Evolutionary conservation across 2,888 invertebrate genomes (phyloP).

Genomic region (Proisotoma minuta): DNA sequence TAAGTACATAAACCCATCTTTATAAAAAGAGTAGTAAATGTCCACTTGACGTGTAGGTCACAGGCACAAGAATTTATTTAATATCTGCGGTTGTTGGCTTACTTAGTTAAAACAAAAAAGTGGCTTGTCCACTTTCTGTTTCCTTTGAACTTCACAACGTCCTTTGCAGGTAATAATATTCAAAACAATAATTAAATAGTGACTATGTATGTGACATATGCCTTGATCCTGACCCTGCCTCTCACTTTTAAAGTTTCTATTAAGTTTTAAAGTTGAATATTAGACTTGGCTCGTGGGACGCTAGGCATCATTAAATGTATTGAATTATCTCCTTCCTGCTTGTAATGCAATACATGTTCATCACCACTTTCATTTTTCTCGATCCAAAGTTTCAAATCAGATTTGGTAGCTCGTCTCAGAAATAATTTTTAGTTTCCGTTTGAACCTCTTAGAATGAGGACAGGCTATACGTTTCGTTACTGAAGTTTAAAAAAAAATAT

Average conservation of each 20-base stretch:
- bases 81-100: not conserved
- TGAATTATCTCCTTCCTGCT: not conserved
- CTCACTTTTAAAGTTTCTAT: not conserved
- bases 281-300: too few relatives aligned
- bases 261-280: too few relatives aligned
- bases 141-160: not conserved
- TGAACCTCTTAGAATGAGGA: not conserved
- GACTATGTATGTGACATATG: too few relatives aligned
- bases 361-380: not conserved
- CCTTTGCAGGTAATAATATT: not conserved
- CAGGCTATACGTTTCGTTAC: too few relatives aligned
- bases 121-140: slow-evolving; percentile 23
- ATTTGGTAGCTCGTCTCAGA: not conserved
- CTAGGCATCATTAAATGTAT: too few relatives aligned
- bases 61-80: too few relatives aligned
- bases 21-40: too few relatives aligned
- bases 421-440: not conserved
- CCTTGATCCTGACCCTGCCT: not conserved
- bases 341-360: not conserved
- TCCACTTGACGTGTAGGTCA: too few relatives aligned
- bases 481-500: too few relatives aligned
- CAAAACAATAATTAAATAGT: not conserved
- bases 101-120: slow-evolving; percentile 19
- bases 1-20: too few relatives aligned
- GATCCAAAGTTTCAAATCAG: not conserved